phyloP scores from a whole-genome alignment of 2,888 invertebrate species.

The Pseudococcus viburni region DNA sequence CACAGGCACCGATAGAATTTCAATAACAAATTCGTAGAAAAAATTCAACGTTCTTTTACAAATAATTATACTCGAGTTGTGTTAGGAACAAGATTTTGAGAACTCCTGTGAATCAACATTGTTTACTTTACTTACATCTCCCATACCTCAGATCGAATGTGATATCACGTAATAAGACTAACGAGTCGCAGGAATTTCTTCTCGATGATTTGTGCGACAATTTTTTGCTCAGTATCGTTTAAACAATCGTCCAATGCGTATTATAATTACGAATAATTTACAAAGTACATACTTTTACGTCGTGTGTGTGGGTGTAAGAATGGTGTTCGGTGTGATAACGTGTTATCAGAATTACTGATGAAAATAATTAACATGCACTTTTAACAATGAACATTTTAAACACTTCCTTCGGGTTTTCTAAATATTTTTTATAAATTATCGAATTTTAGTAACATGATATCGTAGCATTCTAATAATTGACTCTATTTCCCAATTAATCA shows the following conservation, averaged over 20 bases:
- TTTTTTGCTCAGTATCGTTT: conserved; percentile 10
- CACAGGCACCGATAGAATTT: too few species aligned
- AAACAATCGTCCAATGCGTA: neutral
- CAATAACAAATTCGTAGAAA: too few species aligned
- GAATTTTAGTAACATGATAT: neutral
- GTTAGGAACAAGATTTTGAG: neutral
- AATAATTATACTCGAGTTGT: too few species aligned
- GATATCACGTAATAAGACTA: neutral
- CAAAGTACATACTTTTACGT: too few species aligned
- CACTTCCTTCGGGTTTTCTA: neutral
- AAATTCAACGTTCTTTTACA: too few species aligned
- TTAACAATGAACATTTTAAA: too few species aligned
- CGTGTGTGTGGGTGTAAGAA: too few species aligned
- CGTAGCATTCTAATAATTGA: neutral
- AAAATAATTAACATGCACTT: neutral
- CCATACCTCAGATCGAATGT: neutral
- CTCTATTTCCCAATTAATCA: neutral
- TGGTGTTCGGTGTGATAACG: neutral
- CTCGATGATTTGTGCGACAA: conserved; percentile 5
- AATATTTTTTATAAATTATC: neutral
- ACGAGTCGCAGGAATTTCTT: neutral
- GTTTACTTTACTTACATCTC: conserved; percentile 1
- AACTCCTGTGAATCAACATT: neutral
- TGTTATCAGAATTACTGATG: neutral
- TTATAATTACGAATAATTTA: neutral